These are phyloP conservation scores for Anoura caudifer DNA, from an alignment of 2,113 vertebrate species.

Conservation along the genomic window DNA sequence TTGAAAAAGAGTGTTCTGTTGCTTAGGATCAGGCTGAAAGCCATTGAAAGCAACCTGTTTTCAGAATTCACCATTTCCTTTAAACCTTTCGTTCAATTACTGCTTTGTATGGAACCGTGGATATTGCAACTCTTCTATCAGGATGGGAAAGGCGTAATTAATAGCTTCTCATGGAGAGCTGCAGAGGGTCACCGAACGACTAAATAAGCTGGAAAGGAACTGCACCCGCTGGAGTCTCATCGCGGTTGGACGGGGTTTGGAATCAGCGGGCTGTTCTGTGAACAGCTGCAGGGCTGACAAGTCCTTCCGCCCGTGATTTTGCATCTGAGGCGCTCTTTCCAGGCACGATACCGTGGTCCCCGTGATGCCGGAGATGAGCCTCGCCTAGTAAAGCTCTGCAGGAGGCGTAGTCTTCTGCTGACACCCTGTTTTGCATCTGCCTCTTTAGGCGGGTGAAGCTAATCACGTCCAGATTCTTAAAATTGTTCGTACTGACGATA, in stretches of 20 bases:
- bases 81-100: not conserved
- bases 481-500: not conserved
- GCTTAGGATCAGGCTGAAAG: not conserved
- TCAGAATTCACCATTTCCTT: not conserved
- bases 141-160: not conserved
- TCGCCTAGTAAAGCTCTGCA: not conserved
- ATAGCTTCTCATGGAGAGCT: constrained; percentile 27
- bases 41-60: not conserved
- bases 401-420: not conserved
- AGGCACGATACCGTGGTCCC: not conserved
- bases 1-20: not conserved
- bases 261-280: not conserved
- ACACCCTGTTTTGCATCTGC: not conserved
- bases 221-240: not conserved
- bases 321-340: not conserved
- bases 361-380: too few species aligned
- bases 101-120: constrained; percentile 58
- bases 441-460: not conserved
- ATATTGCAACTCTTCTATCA: constrained; percentile 37
- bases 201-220: constrained; percentile 11
- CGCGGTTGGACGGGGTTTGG: not conserved
- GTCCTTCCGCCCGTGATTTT: not conserved
- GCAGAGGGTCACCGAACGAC: constrained; percentile 25
- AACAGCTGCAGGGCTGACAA: too few species aligned
- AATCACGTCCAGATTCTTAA: not conserved